Percentiles rank a stretch among this genome's conserved stretches.
phyloP scores from a whole-genome alignment of 2,113 vertebrate species.

The Orthochromis malagaraziensis region DNA sequence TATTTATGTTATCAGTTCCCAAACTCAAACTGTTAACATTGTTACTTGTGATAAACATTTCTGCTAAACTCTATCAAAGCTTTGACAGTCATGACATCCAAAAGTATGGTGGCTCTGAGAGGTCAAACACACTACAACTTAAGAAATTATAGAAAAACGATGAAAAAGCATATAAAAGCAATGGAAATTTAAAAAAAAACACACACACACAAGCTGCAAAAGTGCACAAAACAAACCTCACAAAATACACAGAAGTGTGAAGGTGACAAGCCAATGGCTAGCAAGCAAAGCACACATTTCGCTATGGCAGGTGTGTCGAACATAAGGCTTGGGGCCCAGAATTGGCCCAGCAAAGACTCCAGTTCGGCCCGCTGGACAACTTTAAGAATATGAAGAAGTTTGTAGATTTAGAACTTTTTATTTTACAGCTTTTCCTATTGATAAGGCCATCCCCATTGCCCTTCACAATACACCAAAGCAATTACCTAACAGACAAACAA shows the following conservation, averaged over 20 bases:
- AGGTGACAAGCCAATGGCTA: neutral
- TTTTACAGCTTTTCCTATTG: neutral
- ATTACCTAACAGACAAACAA: neutral
- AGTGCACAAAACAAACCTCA: neutral
- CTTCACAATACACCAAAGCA: neutral
- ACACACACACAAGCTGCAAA: neutral
- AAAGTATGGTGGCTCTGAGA: neutral
- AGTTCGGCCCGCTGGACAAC: neutral
- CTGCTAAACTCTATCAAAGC: neutral
- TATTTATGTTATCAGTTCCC: neutral
- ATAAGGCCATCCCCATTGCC: neutral
- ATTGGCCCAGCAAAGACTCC: neutral
- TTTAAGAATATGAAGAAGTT: neutral
- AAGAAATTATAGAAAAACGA: neutral
- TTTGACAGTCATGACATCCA: neutral
- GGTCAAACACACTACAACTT: neutral
- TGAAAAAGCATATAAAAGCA: neutral
- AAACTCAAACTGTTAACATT: neutral
- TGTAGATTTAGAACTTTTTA: neutral
- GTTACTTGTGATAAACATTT: neutral
- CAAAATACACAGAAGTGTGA: neutral
- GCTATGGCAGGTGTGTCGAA: neutral
- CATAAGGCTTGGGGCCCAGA: neutral
- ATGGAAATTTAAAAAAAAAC: neutral
- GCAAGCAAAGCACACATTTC: neutral